Conservation (phyloP, 1,140 invertebrate species). For the Berghia stephanieae region DNA sequence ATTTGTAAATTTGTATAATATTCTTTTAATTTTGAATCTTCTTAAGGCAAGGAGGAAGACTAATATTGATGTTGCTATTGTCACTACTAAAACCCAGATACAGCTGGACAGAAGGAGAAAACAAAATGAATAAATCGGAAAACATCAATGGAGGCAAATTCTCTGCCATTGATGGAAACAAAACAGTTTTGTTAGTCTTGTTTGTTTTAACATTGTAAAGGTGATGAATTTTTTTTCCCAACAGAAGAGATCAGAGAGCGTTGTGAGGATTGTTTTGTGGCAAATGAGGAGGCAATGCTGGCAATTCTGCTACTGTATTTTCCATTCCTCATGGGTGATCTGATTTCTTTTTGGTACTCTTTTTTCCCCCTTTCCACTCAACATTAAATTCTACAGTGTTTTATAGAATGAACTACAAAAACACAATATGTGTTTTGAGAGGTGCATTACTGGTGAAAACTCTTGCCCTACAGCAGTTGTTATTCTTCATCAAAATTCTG, state of each 20-base stretch:
- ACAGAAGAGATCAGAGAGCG: constrained; percentile 69
- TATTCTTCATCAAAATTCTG: constrained; percentile 26
- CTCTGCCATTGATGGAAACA: background rate
- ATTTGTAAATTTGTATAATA: too few relatives aligned
- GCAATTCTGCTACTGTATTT: constrained; percentile 76
- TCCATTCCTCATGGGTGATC: constrained; percentile 70
- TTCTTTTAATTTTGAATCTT: too few relatives aligned
- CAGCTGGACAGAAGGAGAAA: too few relatives aligned
- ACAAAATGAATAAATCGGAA: too few relatives aligned
- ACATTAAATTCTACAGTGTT: constrained; percentile 34
- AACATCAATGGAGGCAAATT: background rate
- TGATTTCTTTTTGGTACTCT: constrained; percentile 74
- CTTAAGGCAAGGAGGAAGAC: too few relatives aligned
- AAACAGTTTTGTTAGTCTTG: constrained; percentile 60
- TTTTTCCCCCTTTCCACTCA: too few relatives aligned
- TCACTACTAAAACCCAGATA: too few relatives aligned
- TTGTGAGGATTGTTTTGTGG: constrained; percentile 71
- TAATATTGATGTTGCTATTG: too few relatives aligned
- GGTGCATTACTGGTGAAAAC: constrained; percentile 8
- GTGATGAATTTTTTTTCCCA: constrained; percentile 61
- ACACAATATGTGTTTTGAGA: constrained; percentile 17
- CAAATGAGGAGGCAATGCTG: constrained; percentile 77
- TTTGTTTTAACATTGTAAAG: constrained; percentile 66
- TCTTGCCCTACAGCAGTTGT: constrained; percentile 33
- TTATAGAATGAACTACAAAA: constrained; percentile 32